A percentile compares a stretch with the other conserved stretches of the same genome.
Evolutionary conservation across 1,140 invertebrate species (phyloP).

Genomic region (Caerostris darwini): DNA sequence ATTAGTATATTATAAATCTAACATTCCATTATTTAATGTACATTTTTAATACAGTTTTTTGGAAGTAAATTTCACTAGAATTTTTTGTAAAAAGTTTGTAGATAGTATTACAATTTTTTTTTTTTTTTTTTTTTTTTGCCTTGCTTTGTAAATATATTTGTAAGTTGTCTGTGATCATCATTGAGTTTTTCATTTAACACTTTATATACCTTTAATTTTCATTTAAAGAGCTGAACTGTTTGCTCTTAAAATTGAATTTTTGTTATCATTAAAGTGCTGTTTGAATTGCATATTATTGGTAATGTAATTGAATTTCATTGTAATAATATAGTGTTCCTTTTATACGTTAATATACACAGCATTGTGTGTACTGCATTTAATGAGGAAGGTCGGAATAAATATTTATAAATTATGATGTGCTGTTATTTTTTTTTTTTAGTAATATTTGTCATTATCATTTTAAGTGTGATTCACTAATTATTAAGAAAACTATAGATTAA

Average conservation of each 20-base stretch:
- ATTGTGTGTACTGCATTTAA: conserved; percentile 37
- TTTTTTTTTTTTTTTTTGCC: not conserved
- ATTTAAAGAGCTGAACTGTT: not conserved
- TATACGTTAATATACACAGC: conserved; percentile 16
- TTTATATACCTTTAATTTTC: not conserved
- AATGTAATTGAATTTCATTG: not conserved
- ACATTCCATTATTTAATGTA: conserved; percentile 53
- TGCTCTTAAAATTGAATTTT: not conserved
- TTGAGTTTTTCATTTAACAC: not conserved
- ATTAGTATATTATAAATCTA: not conserved
- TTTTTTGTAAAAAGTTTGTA: conserved; percentile 24
- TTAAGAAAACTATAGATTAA: too few species aligned
- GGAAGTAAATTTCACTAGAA: not conserved
- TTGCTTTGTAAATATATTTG: conserved; percentile 32
- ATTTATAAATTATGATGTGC: not conserved
- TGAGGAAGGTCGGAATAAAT: conserved; percentile 29
- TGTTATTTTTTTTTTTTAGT: not conserved
- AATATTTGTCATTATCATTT: too few species aligned
- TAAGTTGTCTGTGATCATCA: conserved; percentile 33
- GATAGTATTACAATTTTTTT: conserved; percentile 22
- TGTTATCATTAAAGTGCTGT: not conserved
- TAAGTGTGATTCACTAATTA: too few species aligned
- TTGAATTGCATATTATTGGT: not conserved
- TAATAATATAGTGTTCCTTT: conserved; percentile 32
- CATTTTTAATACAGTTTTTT: not conserved